These are phyloP conservation scores for Trichogramma evanescens DNA, from an alignment of 2,888 invertebrate genomes.

Conservation along the genomic window DNA sequence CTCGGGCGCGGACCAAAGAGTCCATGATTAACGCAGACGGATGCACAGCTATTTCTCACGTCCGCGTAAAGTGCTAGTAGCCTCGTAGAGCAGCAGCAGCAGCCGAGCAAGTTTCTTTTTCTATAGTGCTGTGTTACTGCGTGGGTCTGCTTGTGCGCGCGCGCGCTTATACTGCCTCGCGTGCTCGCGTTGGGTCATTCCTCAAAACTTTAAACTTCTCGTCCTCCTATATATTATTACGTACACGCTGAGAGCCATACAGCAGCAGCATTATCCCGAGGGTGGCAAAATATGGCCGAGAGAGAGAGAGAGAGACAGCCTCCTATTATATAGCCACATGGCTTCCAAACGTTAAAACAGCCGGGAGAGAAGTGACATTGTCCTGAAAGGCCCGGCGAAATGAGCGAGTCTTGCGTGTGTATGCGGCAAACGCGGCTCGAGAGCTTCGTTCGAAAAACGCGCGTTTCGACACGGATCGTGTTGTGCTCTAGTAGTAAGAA, in stretches of 20 bases:
- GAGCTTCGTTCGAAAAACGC: too few species aligned
- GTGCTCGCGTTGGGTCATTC: slow-evolving; percentile 15
- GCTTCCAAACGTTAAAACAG: too few species aligned
- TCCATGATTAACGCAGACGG: slow-evolving; percentile 35
- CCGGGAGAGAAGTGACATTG: too few species aligned
- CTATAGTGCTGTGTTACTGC: background rate
- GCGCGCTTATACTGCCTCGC: too few species aligned
- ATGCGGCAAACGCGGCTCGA: too few species aligned
- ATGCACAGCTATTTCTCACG: slow-evolving; percentile 34
- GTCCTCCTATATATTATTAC: background rate
- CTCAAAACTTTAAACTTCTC: slow-evolving; percentile 18
- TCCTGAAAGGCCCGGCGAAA: too few species aligned
- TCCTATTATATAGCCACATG: too few species aligned
- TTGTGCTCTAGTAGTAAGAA: too few species aligned
- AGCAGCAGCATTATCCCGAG: background rate
- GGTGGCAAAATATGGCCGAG: background rate
- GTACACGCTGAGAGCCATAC: too few species aligned
- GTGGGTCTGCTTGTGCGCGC: too few species aligned
- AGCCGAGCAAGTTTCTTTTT: slow-evolving; percentile 9
- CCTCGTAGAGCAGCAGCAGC: slow-evolving; percentile 15
- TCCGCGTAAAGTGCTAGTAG: slow-evolving; percentile 26
- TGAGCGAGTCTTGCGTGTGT: too few species aligned
- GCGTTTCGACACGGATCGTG: too few species aligned
- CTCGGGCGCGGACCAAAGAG: background rate
- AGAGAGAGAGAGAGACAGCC: background rate